Evolutionary conservation across 2,797 vertebrate genomes (phyloP).

Genomic region (Sebastes itinus): DNA sequence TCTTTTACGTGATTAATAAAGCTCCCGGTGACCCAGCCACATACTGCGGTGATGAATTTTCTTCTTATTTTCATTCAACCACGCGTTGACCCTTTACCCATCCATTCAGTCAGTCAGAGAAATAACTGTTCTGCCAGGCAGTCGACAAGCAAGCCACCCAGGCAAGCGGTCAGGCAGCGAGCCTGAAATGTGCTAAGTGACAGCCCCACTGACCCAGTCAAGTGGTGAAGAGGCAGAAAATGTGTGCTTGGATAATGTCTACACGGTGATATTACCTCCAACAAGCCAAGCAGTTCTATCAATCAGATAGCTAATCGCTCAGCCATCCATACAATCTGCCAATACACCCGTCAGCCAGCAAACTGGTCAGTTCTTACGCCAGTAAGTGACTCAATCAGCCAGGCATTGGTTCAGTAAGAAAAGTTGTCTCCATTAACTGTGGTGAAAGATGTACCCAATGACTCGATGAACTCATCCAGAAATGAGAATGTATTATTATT

Average conservation of each 20-base stretch:
- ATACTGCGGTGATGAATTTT: conserved; percentile 1
- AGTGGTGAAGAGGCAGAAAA: conserved; percentile 4
- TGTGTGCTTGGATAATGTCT: not conserved
- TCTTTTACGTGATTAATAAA: conserved; percentile 32
- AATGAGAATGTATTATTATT: conserved; percentile 42
- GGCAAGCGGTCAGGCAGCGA: conserved; percentile 20
- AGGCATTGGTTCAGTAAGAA: conserved; percentile 8
- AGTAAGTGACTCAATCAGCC: conserved; percentile 35
- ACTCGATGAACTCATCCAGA: conserved; percentile 41
- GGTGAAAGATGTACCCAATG: conserved; percentile 47
- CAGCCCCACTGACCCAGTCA: conserved; percentile 31
- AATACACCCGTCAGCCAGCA: conserved; percentile 24
- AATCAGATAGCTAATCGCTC: not conserved
- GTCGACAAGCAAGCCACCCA: conserved; percentile 33
- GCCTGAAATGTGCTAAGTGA: conserved; percentile 35
- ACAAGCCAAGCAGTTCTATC: not conserved
- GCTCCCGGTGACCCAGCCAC: not conserved
- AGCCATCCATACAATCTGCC: not conserved
- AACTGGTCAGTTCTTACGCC: conserved; percentile 7
- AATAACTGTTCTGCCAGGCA: conserved; percentile 31
- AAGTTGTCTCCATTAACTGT: conserved; percentile 15
- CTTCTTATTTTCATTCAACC: conserved; percentile 41
- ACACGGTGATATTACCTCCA: not conserved
- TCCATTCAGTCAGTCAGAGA: conserved; percentile 29
- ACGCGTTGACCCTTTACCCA: conserved; percentile 42